Evolutionary conservation across 2,113 vertebrate species (phyloP), one percentile per base, ranked within the genome.

Genomic region (Nannobrachium achirus): DNA sequence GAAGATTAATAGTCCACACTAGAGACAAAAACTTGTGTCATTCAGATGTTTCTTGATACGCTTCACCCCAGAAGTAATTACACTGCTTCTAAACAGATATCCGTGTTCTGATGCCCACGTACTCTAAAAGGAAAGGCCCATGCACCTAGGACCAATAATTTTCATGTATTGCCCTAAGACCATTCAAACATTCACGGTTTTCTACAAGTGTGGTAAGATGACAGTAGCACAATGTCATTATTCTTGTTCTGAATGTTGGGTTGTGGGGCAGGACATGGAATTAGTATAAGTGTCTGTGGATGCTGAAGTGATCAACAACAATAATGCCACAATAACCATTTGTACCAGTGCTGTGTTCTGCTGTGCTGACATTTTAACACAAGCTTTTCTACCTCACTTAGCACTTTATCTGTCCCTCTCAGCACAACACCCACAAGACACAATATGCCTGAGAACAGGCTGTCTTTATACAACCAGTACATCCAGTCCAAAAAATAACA

Each of bases 11-110:
- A 78, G 69, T 77, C n/a, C 65, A 33, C 25, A 33, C 25, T 33
- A 64, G 55, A 58, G 59, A 60, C 53, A 81, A 62, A 71, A 16
- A 71, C 84, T 79, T 72, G 77, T 73, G 75, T 80, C 67, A 72
- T 65, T 64, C 77, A 64, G 66, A 76, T 44, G 67, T 63, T 82
- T 81, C 86, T 69, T 78, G 75, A 82, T 69, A 76, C 81, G 66
- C 50, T 10, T 18, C 19, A 78, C 52, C 65, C 82, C 63, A 38
- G 71, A 60, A 69, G 74, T 76, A 79, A 78, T 79, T 76, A 82
- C 73, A 75, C 66, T 53, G 63, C 48, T 64, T 48, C 70, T 63
- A 66, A 73, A 50, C 42, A 56, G 75, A 57, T 61, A 39, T 64
- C 13, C 52, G 56, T n/a, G 46, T 61, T 62, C 25, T 46, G 76